These are phyloP conservation scores for Magallana nippona DNA, from an alignment of 2,888 invertebrate genomes.

Conservation along the genomic window DNA sequence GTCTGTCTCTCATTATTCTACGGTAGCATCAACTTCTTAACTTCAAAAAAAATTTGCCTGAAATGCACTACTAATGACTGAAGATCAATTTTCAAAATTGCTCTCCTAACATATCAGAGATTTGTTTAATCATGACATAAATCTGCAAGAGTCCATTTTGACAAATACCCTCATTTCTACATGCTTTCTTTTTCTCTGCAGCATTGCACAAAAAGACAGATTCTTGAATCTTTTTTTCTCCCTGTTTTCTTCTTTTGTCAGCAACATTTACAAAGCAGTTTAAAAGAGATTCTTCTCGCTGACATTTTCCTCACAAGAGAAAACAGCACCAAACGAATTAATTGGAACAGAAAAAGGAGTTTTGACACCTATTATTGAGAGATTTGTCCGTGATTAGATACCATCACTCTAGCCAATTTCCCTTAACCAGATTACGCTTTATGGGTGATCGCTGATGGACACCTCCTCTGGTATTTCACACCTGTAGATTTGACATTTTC, in stretches of 20 bases:
- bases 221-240: background rate
- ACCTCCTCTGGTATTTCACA: slow-evolving; percentile 26
- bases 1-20: slow-evolving; percentile 25
- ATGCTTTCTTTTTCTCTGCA: background rate
- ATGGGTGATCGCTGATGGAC: background rate
- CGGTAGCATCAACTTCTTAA: slow-evolving; percentile 1
- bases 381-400: slow-evolving; percentile 20
- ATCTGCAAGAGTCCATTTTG: slow-evolving; percentile 14
- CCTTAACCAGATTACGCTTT: slow-evolving; percentile 21
- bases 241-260: background rate
- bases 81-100: slow-evolving; percentile 31
- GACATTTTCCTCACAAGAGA: slow-evolving; percentile 3
- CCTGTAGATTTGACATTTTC: slow-evolving; percentile 25
- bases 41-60: background rate
- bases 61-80: slow-evolving; percentile 28
- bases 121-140: slow-evolving; percentile 21
- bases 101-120: slow-evolving; percentile 11
- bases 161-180: slow-evolving; percentile 3
- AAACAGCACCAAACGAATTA: background rate
- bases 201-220: background rate
- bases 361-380: slow-evolving; percentile 13
- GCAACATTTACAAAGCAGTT: background rate
- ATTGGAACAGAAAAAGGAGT: background rate
- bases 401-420: slow-evolving; percentile 15
- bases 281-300: background rate